phyloP scores from a whole-genome alignment of 2,113 vertebrate species.

The Saiga tatarica region DNA sequence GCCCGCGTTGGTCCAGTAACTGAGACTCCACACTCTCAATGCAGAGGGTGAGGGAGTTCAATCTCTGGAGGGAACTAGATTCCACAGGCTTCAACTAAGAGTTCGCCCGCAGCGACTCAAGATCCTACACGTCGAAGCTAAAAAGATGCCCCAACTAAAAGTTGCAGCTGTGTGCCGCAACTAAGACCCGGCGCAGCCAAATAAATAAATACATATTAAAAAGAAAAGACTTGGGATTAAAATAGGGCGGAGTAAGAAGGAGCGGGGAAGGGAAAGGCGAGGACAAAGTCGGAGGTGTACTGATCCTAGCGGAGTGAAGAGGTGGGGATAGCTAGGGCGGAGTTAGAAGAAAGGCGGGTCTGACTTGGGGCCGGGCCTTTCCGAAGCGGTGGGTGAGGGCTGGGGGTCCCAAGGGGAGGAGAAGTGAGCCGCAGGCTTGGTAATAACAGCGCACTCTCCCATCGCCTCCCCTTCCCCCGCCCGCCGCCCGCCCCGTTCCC shows the following conservation, averaged over 20 bases:
- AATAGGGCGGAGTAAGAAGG: background rate
- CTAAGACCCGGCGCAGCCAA: background rate
- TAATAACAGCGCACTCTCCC: background rate
- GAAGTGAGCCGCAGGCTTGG: background rate
- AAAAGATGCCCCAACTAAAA: background rate
- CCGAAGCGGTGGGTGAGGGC: background rate
- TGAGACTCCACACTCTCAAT: background rate
- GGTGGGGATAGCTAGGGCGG: background rate
- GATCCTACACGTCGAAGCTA: background rate
- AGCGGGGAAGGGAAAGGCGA: background rate
- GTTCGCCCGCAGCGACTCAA: background rate
- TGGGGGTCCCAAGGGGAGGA: too few species aligned
- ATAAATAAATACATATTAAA: background rate
- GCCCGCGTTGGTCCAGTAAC: background rate
- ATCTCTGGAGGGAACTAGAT: background rate
- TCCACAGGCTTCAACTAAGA: background rate
- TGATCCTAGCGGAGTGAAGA: rapidly evolving
- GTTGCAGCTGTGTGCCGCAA: background rate
- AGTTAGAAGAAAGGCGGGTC: background rate
- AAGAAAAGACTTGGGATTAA: background rate
- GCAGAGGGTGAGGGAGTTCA: background rate
- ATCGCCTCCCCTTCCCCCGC: rapidly evolving
- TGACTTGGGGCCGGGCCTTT: background rate
- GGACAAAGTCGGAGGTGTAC: background rate
- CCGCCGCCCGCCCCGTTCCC: background rate